Percentiles rank a stretch among this genome's conserved stretches.
These are phyloP conservation scores for Aspidiotus destructor DNA, from an alignment of 2,888 invertebrate species.

Conservation along the genomic window DNA sequence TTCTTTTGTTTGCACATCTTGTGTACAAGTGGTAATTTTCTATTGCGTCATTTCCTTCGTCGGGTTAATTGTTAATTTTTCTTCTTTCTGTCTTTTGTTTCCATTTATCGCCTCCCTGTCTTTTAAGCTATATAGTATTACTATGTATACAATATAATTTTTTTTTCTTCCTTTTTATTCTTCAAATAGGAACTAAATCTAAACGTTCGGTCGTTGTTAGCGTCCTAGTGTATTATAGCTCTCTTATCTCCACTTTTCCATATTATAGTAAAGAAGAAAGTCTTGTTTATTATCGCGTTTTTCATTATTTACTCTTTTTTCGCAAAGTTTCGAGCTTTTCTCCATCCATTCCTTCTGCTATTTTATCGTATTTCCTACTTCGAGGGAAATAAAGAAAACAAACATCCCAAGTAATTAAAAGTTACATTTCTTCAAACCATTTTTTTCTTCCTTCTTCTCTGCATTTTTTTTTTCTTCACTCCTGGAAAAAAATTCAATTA, in stretches of 20 bases:
- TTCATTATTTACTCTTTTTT: not conserved
- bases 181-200: not conserved
- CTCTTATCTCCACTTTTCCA: not conserved
- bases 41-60: too few species aligned
- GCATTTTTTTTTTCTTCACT: too few species aligned
- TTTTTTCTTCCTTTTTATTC: too few species aligned
- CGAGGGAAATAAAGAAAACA: not conserved
- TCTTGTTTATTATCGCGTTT: not conserved
- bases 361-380: not conserved
- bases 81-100: not conserved
- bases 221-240: too few species aligned
- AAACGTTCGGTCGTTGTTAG: not conserved
- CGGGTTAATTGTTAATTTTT: not conserved
- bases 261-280: not conserved
- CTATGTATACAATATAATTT: too few species aligned
- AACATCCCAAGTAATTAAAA: conserved; percentile 2
- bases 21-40: too few species aligned
- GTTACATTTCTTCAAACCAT: not conserved
- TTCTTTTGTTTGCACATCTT: too few species aligned
- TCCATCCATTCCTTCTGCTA: too few species aligned
- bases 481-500: conserved; percentile 24
- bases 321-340: too few species aligned
- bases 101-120: not conserved
- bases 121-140: too few species aligned
- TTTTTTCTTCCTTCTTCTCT: not conserved